Conservation (phyloP, 2,113 vertebrate species). For the Crotalus tigris region DNA sequence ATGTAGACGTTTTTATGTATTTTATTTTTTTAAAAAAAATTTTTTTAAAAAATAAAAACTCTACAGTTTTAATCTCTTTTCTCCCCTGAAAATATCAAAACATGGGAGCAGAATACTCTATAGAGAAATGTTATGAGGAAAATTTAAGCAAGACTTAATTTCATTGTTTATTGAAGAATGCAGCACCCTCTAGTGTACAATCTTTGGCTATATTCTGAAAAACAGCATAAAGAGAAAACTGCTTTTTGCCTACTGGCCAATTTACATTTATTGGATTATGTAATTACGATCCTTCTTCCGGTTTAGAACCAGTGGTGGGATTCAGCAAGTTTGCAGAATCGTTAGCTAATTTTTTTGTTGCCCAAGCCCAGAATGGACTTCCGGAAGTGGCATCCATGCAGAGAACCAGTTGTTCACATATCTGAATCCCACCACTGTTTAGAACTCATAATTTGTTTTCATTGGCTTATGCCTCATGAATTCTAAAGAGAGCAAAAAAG, state of each 20-base stretch:
- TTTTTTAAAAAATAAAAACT: not conserved
- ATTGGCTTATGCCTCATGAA: not conserved
- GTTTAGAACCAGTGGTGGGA: too few relatives aligned
- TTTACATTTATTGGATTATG: not conserved
- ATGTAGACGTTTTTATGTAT: not conserved
- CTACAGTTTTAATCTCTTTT: not conserved
- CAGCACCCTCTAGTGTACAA: not conserved
- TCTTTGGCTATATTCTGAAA: not conserved
- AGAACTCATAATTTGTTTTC: not conserved
- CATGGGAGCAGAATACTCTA: not conserved
- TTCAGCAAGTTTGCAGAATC: too few relatives aligned
- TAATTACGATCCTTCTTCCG: too few relatives aligned
- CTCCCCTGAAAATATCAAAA: not conserved
- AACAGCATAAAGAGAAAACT: not conserved
- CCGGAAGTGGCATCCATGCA: too few relatives aligned
- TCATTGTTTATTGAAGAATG: not conserved
- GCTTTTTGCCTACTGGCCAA: not conserved
- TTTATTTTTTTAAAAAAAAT: too few relatives aligned
- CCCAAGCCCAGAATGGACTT: too few relatives aligned
- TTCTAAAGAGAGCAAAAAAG: not conserved
- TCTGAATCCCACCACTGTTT: not conserved
- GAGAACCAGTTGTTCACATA: too few relatives aligned
- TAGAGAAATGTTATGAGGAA: not conserved
- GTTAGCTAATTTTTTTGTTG: too few relatives aligned
- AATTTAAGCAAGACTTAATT: not conserved